These are phyloP conservation scores for Agrilus biguttatus DNA, from an alignment of 2,888 invertebrate genomes.

Conservation along the genomic window DNA sequence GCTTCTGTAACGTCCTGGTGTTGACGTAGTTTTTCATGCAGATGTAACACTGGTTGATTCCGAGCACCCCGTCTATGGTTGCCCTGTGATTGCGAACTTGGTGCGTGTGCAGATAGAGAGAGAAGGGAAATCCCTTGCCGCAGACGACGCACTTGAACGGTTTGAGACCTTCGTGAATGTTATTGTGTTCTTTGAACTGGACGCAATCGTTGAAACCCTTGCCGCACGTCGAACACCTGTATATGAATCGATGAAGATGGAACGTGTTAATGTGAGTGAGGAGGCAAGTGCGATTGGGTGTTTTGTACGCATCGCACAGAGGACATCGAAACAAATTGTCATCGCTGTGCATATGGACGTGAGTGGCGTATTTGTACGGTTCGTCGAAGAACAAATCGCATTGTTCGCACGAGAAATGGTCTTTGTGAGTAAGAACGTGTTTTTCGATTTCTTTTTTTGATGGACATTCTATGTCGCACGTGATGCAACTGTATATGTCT, in stretches of 20 bases:
- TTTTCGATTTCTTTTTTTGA: slow-evolving; percentile 16
- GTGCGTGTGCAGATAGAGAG: slow-evolving; percentile 36
- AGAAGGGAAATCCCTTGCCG: slow-evolving; percentile 35
- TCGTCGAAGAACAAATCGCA: slow-evolving; percentile 22
- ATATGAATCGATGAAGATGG: slow-evolving; percentile 27
- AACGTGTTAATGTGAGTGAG: slow-evolving; percentile 21
- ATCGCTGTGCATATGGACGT: slow-evolving; percentile 18
- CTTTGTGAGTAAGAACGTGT: slow-evolving; percentile 16
- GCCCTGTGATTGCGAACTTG: slow-evolving; percentile 24
- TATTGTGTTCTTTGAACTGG: slow-evolving; percentile 39
- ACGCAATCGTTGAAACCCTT: slow-evolving; percentile 39
- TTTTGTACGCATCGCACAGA: slow-evolving; percentile 12
- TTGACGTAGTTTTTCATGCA: slow-evolving; percentile 22
- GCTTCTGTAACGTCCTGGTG: slow-evolving; percentile 28
- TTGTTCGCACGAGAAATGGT: slow-evolving; percentile 30
- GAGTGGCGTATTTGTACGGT: slow-evolving; percentile 21
- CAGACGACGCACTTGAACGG: slow-evolving; percentile 38
- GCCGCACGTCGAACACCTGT: slow-evolving; percentile 36
- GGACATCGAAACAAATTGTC: slow-evolving; percentile 9
- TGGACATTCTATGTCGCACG: slow-evolving; percentile 18
- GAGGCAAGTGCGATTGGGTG: slow-evolving; percentile 16
- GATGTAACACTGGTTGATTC: slow-evolving; percentile 25
- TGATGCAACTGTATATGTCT: slow-evolving; percentile 19
- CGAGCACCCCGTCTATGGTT: slow-evolving; percentile 29
- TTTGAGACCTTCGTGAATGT: slow-evolving; percentile 38